Evolutionary conservation across 2,797 vertebrate species (phyloP).

Genomic region (Molossus alvarezi): DNA sequence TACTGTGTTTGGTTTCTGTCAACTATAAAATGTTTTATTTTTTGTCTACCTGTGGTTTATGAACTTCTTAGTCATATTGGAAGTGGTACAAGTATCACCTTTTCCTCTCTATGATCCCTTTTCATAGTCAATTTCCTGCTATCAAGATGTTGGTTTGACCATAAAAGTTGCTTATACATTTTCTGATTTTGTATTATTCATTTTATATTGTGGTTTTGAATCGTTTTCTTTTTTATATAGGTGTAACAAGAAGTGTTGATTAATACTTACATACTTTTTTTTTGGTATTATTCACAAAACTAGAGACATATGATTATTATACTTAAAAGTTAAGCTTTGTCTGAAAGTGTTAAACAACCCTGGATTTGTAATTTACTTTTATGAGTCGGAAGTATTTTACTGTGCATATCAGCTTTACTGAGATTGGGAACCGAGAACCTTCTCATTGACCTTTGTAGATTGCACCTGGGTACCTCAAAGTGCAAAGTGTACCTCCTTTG

Average conservation of each 20-base stretch:
- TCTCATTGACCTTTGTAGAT: neutral
- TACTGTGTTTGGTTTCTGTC: slow-evolving; percentile 1
- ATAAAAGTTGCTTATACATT: neutral
- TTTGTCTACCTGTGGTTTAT: neutral
- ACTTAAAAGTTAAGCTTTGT: slow-evolving; percentile 5
- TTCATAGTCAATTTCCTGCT: neutral
- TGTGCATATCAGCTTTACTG: neutral
- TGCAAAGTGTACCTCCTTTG: neutral
- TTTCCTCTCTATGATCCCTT: neutral
- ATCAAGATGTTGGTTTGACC: neutral
- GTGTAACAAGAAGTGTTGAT: neutral
- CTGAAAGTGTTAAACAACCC: neutral
- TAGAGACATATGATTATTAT: neutral
- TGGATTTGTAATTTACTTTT: neutral
- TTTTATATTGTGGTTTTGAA: neutral
- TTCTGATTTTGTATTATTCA: slow-evolving; percentile 25
- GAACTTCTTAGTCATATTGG: neutral
- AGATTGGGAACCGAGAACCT: neutral
- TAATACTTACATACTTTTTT: neutral
- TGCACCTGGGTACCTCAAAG: fast-evolving
- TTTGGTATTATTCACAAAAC: neutral
- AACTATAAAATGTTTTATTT: neutral
- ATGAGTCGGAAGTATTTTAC: neutral
- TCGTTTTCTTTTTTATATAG: neutral
- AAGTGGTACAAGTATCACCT: neutral